Evolutionary conservation across 2,888 invertebrate species (phyloP), one percentile per base, ranked within the genome.

Genomic region (Gerris lacustris): DNA sequence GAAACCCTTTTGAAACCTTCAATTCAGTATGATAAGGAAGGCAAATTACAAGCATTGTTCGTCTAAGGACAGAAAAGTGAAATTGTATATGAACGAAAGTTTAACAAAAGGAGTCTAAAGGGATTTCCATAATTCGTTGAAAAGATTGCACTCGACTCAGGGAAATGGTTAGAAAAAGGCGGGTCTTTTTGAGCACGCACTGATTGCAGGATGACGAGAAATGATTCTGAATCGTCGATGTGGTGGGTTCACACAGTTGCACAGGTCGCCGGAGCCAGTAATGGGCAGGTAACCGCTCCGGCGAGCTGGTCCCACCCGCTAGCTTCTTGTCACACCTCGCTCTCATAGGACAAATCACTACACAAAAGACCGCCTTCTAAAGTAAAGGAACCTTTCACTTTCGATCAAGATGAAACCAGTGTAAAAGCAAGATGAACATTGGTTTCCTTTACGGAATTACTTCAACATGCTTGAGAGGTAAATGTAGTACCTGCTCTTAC

Each of bases 231-330:
- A 31, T 31, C 2, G 31, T 31, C 31, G 55, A 55, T 55, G 55
- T 55, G 55, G 9, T 55, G 15, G 55, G 15, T 15, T 11, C 9
- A 11, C 15, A 55, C 55, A 31, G 31, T 31, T 55, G 15, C 55
- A 55, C 55, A 55, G 55, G 55, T 55, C 55, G 55, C 55, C 55
- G 55, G 55, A 55, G 55, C 55, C 15, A 11, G 55, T 55, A 55
- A 55, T 55, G 15, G 31, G 31, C 31, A 55, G 11, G 15, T 55
- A 11, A 15, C 55, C 55, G 55, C 55, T 55, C 15, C 47, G 47
- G 6, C 47, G 47, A 6, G 47, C 11, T n/a, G n/a, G n/a, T n/a
- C n/a, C n/a, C 31, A 31, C 31, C 31, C 31, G 31, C 31, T 31
- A 31, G 31, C 31, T 2, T 31, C 31, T 31, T 31, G 31, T 31